phyloP scores from a whole-genome alignment of 2,888 invertebrate species.

The Fabriciana adippe region DNA sequence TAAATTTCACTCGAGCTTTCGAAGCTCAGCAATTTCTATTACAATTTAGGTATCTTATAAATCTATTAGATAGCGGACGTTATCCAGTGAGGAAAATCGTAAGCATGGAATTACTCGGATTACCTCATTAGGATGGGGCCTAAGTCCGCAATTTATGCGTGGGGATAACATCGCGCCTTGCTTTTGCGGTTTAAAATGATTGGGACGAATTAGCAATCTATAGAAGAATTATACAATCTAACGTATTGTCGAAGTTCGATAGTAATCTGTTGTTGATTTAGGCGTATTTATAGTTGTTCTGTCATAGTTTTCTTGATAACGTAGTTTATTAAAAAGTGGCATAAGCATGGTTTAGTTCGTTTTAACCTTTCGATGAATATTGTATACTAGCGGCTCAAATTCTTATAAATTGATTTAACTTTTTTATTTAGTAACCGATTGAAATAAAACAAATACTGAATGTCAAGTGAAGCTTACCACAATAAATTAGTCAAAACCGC shows the following conservation, averaged over 20 bases:
- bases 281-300: too few species aligned
- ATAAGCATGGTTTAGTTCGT: too few species aligned
- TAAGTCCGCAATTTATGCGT: slow-evolving; percentile 43
- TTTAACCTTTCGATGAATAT: too few species aligned
- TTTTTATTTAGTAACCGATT: too few species aligned
- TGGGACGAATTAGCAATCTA: slow-evolving; percentile 25
- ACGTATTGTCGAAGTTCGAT: neutral
- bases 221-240: slow-evolving; percentile 3
- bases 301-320: too few species aligned
- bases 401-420: too few species aligned
- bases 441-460: too few species aligned
- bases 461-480: too few species aligned
- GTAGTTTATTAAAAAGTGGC: too few species aligned
- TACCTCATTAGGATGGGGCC: slow-evolving; percentile 46
- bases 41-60: slow-evolving; percentile 36
- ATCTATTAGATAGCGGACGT: slow-evolving; percentile 37
- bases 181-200: slow-evolving; percentile 46
- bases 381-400: too few species aligned
- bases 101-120: slow-evolving; percentile 42
- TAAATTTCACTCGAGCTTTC: slow-evolving; percentile 16
- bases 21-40: slow-evolving; percentile 23
- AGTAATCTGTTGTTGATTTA: too few species aligned
- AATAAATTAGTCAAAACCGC: too few species aligned
- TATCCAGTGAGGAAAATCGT: slow-evolving; percentile 40
- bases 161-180: slow-evolving; percentile 40